These are phyloP conservation scores for Parochlus steinenii DNA, from an alignment of 2,888 invertebrate genomes.

Conservation along the genomic window DNA sequence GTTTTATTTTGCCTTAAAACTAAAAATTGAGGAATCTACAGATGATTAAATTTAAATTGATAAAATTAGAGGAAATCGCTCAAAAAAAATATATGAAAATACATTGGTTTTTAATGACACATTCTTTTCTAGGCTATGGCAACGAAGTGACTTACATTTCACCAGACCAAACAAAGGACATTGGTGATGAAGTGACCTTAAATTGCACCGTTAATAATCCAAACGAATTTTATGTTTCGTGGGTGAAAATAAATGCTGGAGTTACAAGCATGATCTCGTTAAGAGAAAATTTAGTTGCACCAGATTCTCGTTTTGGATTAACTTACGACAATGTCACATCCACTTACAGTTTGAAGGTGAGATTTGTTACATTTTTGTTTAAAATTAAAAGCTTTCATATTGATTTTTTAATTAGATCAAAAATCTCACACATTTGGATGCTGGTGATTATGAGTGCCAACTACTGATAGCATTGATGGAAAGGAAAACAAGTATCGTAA, in stretches of 20 bases:
- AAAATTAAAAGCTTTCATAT: neutral
- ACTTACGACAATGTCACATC: neutral
- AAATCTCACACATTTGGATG: conserved; percentile 3
- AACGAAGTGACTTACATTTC: conserved; percentile 8
- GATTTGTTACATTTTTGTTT: neutral
- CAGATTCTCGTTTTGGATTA: neutral
- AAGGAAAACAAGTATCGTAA: conserved; percentile 1
- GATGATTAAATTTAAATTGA: too few species aligned
- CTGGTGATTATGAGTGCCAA: conserved; percentile 9
- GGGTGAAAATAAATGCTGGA: too few species aligned
- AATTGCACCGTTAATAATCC: conserved; percentile 9
- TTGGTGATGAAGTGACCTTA: conserved; percentile 3
- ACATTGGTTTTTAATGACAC: too few species aligned
- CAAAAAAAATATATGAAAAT: too few species aligned
- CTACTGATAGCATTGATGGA: neutral
- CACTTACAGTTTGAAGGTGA: conserved; percentile 9
- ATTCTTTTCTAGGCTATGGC: too few species aligned
- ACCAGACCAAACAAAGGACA: conserved; percentile 7
- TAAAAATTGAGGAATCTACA: too few species aligned
- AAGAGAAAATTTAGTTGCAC: neutral
- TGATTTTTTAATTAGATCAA: neutral
- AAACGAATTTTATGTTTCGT: conserved; percentile 1
- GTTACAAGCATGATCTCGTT: conserved; percentile 4
- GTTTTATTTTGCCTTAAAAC: too few species aligned
- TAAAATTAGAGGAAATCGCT: too few species aligned